A percentile compares a stretch with the other conserved stretches of the same genome.
These are phyloP conservation scores for Scophthalmus maximus DNA, from an alignment of 2,113 vertebrate species.

Conservation along the genomic window DNA sequence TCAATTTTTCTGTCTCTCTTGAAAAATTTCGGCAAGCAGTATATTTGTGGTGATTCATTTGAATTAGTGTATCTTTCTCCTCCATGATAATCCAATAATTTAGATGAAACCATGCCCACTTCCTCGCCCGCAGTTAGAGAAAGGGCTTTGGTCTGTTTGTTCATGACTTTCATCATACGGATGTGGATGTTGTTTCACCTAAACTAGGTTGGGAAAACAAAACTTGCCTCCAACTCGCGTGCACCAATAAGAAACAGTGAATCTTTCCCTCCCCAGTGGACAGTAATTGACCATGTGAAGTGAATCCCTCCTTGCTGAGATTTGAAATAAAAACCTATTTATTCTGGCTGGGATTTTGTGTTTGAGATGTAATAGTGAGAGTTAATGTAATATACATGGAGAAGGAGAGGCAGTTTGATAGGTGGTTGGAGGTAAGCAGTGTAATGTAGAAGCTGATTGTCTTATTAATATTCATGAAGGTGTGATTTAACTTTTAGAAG, in stretches of 20 bases:
- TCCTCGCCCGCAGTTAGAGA: not conserved
- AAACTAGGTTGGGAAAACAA: too few relatives aligned
- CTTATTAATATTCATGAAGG: slow-evolving; percentile 60
- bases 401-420: slow-evolving; percentile 1
- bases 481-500: slow-evolving; percentile 36
- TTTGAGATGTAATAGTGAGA: slow-evolving; percentile 4
- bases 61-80: too few relatives aligned
- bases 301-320: not conserved
- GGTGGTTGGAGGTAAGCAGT: not conserved
- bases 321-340: slow-evolving; percentile 17
- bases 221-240: too few relatives aligned
- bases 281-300: slow-evolving; percentile 26
- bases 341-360: slow-evolving; percentile 9
- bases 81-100: too few relatives aligned
- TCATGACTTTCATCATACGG: not conserved
- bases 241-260: too few relatives aligned
- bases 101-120: not conserved
- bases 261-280: not conserved
- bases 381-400: not conserved
- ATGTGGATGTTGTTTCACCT: too few relatives aligned
- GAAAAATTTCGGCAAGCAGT: too few relatives aligned
- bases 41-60: too few relatives aligned
- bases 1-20: not conserved
- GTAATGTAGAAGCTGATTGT: slow-evolving; percentile 3
- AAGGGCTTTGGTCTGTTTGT: not conserved